These are phyloP conservation scores for Xenentodon cancila DNA, from an alignment of 2,797 vertebrate species.

Conservation along the genomic window DNA sequence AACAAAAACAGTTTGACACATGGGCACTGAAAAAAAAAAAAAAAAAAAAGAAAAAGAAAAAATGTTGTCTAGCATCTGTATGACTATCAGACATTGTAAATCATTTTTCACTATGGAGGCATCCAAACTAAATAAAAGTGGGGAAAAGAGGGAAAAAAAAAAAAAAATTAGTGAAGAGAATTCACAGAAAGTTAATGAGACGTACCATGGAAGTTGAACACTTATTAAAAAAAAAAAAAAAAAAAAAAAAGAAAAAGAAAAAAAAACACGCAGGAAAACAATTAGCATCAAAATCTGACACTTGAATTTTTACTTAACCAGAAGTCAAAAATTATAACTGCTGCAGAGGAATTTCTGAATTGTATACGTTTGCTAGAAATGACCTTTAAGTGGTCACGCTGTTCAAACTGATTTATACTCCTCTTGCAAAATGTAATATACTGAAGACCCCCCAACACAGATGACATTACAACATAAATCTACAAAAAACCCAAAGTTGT, in stretches of 20 bases:
- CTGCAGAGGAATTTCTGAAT: conserved; percentile 81
- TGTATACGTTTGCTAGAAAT: conserved; percentile 82
- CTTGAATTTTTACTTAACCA: conserved; percentile 61
- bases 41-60: conserved; percentile 29
- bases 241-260: too few relatives aligned
- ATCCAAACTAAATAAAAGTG: conserved; percentile 94
- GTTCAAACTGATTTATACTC: conserved; percentile 91
- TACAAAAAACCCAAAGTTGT: conserved; percentile 92
- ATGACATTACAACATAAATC: conserved; percentile 97
- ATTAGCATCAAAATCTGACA: conserved; percentile 69
- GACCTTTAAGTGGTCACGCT: conserved; percentile 71
- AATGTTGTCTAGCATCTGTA: conserved; percentile 69
- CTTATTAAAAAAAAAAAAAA: conserved; percentile 75
- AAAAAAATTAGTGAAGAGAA: conserved; percentile 92
- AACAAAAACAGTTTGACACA: conserved; percentile 72
- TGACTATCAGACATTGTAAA: conserved; percentile 78
- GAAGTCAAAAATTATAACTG: conserved; percentile 69
- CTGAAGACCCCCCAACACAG: conserved; percentile 88
- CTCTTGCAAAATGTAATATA: conserved; percentile 91
- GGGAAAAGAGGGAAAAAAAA: conserved; percentile 89
- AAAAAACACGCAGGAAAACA: conserved; percentile 54
- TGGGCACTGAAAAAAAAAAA: conserved; percentile 74
- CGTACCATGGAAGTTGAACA: conserved; percentile 96
- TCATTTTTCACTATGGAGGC: conserved; percentile 93
- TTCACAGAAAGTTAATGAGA: conserved; percentile 94